Conservation (phyloP, 1,140 invertebrate species). For the Drosophila malerkotliana region DNA sequence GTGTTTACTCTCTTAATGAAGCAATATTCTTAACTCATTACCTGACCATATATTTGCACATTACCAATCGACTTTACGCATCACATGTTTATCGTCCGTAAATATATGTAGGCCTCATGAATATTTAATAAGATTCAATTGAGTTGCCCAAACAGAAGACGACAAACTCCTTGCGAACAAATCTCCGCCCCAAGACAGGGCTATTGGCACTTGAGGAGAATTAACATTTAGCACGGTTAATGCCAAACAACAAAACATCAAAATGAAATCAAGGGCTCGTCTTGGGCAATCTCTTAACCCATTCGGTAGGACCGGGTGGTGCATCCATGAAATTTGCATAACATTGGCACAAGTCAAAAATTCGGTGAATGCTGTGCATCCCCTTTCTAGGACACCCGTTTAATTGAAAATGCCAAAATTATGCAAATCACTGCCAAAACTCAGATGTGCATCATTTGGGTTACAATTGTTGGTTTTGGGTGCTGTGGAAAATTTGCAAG, state of each 20-base stretch:
- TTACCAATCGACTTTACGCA: slow-evolving; percentile 63
- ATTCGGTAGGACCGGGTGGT: slow-evolving; percentile 28
- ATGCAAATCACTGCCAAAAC: slow-evolving; percentile 62
- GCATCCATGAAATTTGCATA: slow-evolving; percentile 66
- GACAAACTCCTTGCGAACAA: slow-evolving; percentile 9
- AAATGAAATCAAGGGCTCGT: slow-evolving; percentile 59
- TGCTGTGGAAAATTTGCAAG: slow-evolving; percentile 44
- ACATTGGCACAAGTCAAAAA: slow-evolving; percentile 82
- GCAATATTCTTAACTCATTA: slow-evolving; percentile 10
- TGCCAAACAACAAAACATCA: slow-evolving; percentile 76
- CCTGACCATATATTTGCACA: slow-evolving; percentile 50
- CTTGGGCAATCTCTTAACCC: slow-evolving; percentile 24
- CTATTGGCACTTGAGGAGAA: slow-evolving; percentile 67
- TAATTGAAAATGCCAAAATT: slow-evolving; percentile 76
- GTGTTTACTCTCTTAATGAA: neutral
- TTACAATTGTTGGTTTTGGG: slow-evolving; percentile 43
- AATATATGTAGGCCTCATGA: slow-evolving; percentile 49
- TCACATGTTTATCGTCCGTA: slow-evolving; percentile 52
- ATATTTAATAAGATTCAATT: slow-evolving; percentile 70
- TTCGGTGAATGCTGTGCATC: slow-evolving; percentile 14
- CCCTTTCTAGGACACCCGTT: slow-evolving; percentile 47
- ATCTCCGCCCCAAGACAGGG: slow-evolving; percentile 25
- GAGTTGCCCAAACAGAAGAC: slow-evolving; percentile 53
- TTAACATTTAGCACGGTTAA: slow-evolving; percentile 79
- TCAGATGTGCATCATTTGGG: slow-evolving; percentile 58